Base-by-base conservation (phyloP, 1,140 invertebrate genomes). In the Notospermus geniculatus region DNA sequence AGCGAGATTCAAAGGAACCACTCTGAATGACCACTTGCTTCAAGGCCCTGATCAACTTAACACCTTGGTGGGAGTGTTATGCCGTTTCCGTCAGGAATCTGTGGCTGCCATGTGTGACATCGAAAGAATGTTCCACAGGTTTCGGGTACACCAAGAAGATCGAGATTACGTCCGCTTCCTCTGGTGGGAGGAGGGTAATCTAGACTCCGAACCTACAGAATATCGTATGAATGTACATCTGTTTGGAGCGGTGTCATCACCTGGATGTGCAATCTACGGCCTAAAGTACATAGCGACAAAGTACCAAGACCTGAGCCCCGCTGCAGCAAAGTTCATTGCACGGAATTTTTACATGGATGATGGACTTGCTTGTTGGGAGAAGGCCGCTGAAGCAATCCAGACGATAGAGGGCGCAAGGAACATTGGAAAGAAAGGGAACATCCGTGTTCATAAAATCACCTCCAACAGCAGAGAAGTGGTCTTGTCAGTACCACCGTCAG, bases 261-360 rank as follows among this genome's bases (percentile, higher is more conserved):
- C n/a, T n/a, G n/a, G n/a, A n/a, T n/a, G n/a, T n/a, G n/a, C n/a
- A n/a, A n/a, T n/a, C n/a, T n/a, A n/a, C n/a, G n/a, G n/a, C n/a
- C n/a, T n/a, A n/a, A n/a, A n/a, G n/a, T n/a, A n/a, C n/a, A n/a
- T n/a, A n/a, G n/a, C n/a, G n/a, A n/a, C n/a, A n/a, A n/a, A n/a
- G n/a, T n/a, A n/a, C n/a, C n/a, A n/a, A n/a, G n/a, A n/a, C n/a
- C n/a, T n/a, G n/a, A n/a, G n/a, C n/a, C n/a, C n/a, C n/a, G n/a
- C n/a, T n/a, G n/a, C n/a, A n/a, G n/a, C n/a, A n/a, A n/a, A n/a
- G n/a, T n/a, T n/a, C n/a, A n/a, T n/a, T n/a, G n/a, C n/a, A n/a
- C n/a, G 53, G 5, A 59, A 55, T 30, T 62, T 67, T 54, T 68
- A 65, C 53, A 63, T 67, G 15, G 66, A 67, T 64, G 63, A 67